Conservation (phyloP, 2,888 invertebrate species). For the Calliphora vomitoria region DNA sequence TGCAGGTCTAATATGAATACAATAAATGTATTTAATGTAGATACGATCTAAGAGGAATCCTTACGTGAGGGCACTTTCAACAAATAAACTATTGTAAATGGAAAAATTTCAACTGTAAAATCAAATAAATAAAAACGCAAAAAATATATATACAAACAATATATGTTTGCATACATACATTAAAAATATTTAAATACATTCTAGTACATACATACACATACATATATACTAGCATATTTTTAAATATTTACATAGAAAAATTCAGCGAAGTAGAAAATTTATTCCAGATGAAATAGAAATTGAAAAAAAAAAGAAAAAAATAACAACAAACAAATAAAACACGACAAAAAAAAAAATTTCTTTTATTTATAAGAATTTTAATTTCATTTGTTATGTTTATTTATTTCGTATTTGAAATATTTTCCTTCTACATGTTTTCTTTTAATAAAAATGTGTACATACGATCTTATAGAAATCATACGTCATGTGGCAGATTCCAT, state of each 20-base stretch:
- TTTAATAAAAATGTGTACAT: no score
- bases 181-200: no score
- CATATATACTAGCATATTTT: background rate
- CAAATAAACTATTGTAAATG: background rate
- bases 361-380: background rate
- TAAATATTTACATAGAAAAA: constrained; percentile 10
- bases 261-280: constrained; percentile 12
- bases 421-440: background rate
- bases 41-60: background rate
- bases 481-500: no score
- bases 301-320: constrained; percentile 2
- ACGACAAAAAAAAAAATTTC: background rate
- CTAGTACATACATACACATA: background rate
- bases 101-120: background rate
- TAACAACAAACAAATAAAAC: background rate
- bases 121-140: constrained; percentile 5
- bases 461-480: no score
- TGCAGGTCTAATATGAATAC: no score
- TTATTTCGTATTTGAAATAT: background rate
- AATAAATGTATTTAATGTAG: background rate
- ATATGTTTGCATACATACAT: background rate
- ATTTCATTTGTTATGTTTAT: background rate
- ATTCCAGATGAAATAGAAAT: background rate
- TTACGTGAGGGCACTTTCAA: background rate
- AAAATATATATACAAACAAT: background rate